phyloP scores from a whole-genome alignment of 2,797 vertebrate species.

The Allobates femoralis region DNA sequence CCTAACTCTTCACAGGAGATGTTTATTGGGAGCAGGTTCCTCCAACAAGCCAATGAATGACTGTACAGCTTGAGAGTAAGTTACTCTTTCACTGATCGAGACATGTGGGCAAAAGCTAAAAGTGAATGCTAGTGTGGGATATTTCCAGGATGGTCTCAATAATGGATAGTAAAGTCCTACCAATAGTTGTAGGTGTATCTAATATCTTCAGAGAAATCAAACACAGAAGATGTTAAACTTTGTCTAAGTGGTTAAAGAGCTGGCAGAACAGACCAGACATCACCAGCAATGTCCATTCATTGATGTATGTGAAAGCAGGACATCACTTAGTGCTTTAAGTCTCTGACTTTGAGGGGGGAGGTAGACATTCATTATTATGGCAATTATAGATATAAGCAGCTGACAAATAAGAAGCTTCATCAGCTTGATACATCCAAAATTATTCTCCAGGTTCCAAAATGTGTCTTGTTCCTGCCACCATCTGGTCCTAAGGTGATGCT shows the following conservation, averaged over 20 bases:
- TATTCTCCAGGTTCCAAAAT: slow-evolving; percentile 65
- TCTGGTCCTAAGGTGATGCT: slow-evolving; percentile 72
- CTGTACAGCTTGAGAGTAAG: slow-evolving; percentile 23
- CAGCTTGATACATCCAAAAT: slow-evolving; percentile 43
- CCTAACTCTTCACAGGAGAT: background rate
- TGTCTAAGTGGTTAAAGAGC: background rate
- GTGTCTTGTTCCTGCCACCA: slow-evolving; percentile 65
- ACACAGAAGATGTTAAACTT: background rate
- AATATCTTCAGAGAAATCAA: background rate
- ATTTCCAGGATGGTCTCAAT: background rate
- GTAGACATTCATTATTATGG: background rate
- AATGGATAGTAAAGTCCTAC: background rate
- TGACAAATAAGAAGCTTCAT: background rate
- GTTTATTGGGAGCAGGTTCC: background rate
- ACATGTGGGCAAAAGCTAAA: background rate
- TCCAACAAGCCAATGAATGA: background rate
- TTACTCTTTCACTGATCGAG: background rate
- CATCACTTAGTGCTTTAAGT: background rate
- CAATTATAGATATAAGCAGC: background rate
- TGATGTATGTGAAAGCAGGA: background rate
- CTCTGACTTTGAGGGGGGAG: background rate
- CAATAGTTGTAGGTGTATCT: background rate
- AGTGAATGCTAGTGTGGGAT: background rate
- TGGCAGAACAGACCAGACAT: background rate
- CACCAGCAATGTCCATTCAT: background rate